Percentiles rank a stretch among this genome's conserved stretches.
These are phyloP conservation scores for Pangasius macronema DNA, from an alignment of 2,797 vertebrate genomes.

Conservation along the genomic window DNA sequence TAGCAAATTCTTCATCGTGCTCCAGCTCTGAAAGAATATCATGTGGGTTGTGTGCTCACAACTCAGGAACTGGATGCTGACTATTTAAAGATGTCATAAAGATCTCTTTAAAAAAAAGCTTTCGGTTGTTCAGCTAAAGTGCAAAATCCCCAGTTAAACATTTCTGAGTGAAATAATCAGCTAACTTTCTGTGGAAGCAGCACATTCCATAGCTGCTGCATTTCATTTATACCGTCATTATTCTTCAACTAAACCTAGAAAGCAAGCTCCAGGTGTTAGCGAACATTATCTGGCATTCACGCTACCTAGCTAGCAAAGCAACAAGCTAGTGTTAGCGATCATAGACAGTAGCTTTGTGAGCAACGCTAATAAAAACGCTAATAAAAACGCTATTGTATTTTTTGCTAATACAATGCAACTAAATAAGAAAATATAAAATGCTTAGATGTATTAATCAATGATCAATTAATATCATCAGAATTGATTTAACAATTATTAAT, in stretches of 20 bases:
- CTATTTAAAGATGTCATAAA: background rate
- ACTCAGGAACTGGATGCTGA: background rate
- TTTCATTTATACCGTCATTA: background rate
- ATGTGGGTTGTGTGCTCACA: background rate
- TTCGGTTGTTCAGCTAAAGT: background rate
- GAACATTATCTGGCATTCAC: background rate
- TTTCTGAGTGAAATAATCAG: background rate
- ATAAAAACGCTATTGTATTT: accelerated
- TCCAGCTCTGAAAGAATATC: background rate
- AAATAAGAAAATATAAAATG: background rate
- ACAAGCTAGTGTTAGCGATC: background rate
- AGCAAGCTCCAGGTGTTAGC: background rate
- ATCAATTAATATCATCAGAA: background rate
- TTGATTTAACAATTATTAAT: background rate
- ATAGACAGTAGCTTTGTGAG: background rate
- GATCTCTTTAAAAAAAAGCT: background rate
- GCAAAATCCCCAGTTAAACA: background rate
- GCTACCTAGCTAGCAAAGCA: background rate
- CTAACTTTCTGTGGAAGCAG: background rate
- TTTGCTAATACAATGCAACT: background rate
- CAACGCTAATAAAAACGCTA: background rate
- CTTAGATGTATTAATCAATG: too few relatives aligned
- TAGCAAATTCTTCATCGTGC: background rate
- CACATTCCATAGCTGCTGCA: background rate
- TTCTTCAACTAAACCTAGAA: background rate